These are phyloP conservation scores for Trididemnum nubilum DNA, from an alignment of 23 tunicate species.

Conservation along the genomic window DNA sequence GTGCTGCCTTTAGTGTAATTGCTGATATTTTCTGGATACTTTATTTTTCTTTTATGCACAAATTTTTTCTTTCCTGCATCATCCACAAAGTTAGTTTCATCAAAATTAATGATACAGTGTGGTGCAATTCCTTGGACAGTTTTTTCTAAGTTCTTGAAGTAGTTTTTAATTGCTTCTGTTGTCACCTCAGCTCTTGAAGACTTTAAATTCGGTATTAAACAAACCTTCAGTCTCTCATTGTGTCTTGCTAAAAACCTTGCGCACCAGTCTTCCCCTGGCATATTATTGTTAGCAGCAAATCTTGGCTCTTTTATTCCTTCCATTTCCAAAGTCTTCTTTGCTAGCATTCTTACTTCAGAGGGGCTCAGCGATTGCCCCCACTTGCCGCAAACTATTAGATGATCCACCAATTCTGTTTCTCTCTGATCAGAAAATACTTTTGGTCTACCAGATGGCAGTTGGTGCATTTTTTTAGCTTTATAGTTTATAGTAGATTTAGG, in stretches of 20 bases:
- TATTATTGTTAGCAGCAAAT: too few species aligned
- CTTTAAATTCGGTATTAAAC: neutral
- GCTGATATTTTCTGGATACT: neutral
- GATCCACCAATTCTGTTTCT: conserved; percentile 3
- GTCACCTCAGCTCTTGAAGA: neutral
- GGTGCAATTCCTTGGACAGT: neutral
- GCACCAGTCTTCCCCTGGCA: conserved; percentile 8
- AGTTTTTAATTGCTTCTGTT: neutral
- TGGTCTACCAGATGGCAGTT: neutral
- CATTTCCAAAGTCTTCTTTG: neutral
- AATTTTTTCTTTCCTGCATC: conserved; percentile 1
- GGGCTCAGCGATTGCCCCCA: neutral
- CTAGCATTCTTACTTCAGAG: neutral
- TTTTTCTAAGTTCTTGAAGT: neutral
- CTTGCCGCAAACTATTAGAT: conserved; percentile 3
- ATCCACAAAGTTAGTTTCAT: neutral
- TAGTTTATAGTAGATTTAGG: neutral
- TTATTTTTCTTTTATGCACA: neutral
- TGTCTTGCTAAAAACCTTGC: neutral
- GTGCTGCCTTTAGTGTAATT: neutral
- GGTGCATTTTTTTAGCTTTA: neutral
- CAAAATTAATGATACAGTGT: neutral
- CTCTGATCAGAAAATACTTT: neutral
- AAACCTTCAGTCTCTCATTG: neutral
- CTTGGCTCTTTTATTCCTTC: neutral